These are phyloP conservation scores for Corvus hawaiiensis DNA, from an alignment of 2,113 vertebrate genomes.

Conservation along the genomic window DNA sequence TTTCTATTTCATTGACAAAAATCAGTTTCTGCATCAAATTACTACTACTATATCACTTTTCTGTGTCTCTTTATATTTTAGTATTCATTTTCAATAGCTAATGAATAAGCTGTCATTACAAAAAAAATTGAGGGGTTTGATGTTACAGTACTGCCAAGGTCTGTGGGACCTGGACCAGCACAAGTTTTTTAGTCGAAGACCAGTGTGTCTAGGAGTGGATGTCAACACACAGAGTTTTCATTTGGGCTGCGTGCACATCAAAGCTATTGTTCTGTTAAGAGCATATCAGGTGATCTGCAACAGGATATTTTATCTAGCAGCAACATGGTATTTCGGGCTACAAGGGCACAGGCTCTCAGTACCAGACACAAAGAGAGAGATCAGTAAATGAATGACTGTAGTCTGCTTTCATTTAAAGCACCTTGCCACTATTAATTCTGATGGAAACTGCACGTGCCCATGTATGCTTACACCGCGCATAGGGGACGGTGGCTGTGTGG, in stretches of 20 bases:
- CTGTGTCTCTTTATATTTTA: neutral
- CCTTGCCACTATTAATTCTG: neutral
- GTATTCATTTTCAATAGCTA: neutral
- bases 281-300: rapidly evolving
- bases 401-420: neutral
- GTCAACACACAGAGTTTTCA: neutral
- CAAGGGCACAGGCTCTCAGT: neutral
- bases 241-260: neutral
- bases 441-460: neutral
- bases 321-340: rapidly evolving
- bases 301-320: neutral
- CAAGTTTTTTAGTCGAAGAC: neutral
- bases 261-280: neutral
- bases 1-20: neutral
- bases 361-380: neutral
- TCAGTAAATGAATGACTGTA: neutral
- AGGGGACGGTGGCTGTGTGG: rapidly evolving
- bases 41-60: neutral
- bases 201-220: neutral
- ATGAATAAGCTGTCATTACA: neutral
- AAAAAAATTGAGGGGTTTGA: neutral
- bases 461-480: rapidly evolving
- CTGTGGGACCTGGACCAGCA: neutral
- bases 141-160: neutral
- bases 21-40: neutral